Evolutionary conservation across 2,113 vertebrate species (phyloP).

Genomic region (Bubalus kerabau): DNA sequence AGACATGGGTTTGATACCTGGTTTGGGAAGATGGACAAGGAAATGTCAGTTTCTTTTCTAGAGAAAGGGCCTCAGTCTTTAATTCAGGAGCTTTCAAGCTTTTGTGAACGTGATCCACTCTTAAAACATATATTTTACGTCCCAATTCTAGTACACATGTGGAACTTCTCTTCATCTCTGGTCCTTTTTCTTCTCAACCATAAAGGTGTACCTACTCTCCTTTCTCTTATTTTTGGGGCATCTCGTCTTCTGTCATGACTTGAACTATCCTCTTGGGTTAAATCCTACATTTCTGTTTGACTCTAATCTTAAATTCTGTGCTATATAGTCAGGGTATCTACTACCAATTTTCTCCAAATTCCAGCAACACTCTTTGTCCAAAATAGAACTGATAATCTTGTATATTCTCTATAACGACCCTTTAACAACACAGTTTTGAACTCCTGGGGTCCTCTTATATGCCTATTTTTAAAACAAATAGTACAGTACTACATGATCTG

Average conservation of each 20-base stretch:
- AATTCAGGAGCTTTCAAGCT: neutral
- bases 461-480: neutral
- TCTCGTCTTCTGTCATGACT: neutral
- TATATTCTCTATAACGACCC: neutral
- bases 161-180: neutral
- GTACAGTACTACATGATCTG: neutral
- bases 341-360: neutral
- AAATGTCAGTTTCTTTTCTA: neutral
- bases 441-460: neutral
- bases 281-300: neutral
- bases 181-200: neutral
- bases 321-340: neutral
- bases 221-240: neutral
- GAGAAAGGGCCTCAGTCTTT: neutral
- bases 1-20: neutral
- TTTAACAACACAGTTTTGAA: neutral
- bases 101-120: neutral
- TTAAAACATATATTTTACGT: neutral
- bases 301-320: neutral
- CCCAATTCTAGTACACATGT: neutral
- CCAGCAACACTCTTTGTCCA: neutral
- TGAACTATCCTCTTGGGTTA: neutral
- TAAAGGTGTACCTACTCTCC: neutral
- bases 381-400: neutral
- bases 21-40: neutral